Percentiles rank a stretch among this genome's conserved stretches.
phyloP scores from a whole-genome alignment of 2,888 invertebrate genomes.

The Graphium colonna region DNA sequence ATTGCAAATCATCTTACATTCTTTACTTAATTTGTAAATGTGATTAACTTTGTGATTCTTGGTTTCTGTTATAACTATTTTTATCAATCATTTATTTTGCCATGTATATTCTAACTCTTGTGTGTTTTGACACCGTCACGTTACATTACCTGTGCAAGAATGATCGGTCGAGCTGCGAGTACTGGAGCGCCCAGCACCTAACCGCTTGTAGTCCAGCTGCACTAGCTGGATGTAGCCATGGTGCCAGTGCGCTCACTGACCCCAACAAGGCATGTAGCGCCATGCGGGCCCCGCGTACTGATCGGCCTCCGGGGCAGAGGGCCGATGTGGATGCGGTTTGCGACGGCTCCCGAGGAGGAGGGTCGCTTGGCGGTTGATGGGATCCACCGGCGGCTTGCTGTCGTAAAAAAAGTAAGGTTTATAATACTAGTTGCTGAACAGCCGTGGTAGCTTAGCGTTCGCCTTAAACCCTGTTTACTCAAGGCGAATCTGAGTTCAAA shows the following conservation, averaged over 20 bases:
- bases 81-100: too few species aligned
- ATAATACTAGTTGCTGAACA: too few species aligned
- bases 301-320: slow-evolving; percentile 63
- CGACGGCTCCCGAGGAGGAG: slow-evolving; percentile 36
- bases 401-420: too few species aligned
- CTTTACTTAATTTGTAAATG: too few species aligned
- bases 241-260: slow-evolving; percentile 95
- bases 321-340: slow-evolving; percentile 52
- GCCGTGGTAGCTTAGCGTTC: too few species aligned
- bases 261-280: slow-evolving; percentile 93
- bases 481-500: too few species aligned
- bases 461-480: too few species aligned
- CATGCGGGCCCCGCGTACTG: slow-evolving; percentile 72
- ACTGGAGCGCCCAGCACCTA: slow-evolving; percentile 95
- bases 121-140: neutral
- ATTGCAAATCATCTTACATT: too few species aligned
- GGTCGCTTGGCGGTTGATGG: too few species aligned
- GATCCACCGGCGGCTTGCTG: slow-evolving; percentile 34
- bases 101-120: too few species aligned
- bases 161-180: slow-evolving; percentile 92
- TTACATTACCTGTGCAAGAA: slow-evolving; percentile 93
- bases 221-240: slow-evolving; percentile 91
- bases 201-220: slow-evolving; percentile 95
- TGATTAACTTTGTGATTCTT: too few species aligned
- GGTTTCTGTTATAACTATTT: too few species aligned